Evolutionary conservation across 2,888 invertebrate species (phyloP).

Genomic region (Metallyticus violacea): DNA sequence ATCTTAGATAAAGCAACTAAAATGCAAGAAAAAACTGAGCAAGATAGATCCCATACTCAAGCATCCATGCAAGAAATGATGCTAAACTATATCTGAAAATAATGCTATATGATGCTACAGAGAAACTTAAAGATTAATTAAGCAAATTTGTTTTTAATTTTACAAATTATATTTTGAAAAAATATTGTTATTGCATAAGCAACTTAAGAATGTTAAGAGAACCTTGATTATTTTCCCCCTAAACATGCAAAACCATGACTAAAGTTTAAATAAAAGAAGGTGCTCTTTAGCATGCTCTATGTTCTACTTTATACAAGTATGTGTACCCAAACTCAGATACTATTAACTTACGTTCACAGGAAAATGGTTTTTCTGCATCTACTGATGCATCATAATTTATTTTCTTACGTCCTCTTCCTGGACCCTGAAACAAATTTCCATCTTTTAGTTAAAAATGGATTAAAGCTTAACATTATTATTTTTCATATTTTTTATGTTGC

Average conservation of each 20-base stretch:
- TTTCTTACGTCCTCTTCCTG: conserved; percentile 51
- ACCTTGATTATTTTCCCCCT: background rate
- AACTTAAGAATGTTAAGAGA: background rate
- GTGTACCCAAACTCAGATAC: background rate
- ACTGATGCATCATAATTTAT: conserved; percentile 63
- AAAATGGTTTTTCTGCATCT: conserved; percentile 84
- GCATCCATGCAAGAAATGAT: background rate
- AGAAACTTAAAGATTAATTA: background rate
- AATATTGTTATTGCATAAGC: background rate
- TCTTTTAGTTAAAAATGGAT: too few relatives aligned
- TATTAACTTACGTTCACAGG: conserved; percentile 82
- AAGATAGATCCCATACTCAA: background rate
- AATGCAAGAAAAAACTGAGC: background rate
- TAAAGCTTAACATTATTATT: too few relatives aligned
- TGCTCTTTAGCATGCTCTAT: background rate
- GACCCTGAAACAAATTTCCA: conserved; percentile 49
- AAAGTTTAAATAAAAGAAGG: background rate
- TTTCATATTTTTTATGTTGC: too few relatives aligned
- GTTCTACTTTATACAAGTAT: background rate
- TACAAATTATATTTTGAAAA: background rate
- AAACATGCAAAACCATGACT: background rate
- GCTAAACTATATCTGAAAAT: background rate
- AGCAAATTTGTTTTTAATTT: background rate
- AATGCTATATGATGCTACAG: background rate
- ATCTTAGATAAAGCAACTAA: background rate